Base-by-base conservation (phyloP, 1,140 invertebrate species). In the Meloidogyne exigua region DNA sequence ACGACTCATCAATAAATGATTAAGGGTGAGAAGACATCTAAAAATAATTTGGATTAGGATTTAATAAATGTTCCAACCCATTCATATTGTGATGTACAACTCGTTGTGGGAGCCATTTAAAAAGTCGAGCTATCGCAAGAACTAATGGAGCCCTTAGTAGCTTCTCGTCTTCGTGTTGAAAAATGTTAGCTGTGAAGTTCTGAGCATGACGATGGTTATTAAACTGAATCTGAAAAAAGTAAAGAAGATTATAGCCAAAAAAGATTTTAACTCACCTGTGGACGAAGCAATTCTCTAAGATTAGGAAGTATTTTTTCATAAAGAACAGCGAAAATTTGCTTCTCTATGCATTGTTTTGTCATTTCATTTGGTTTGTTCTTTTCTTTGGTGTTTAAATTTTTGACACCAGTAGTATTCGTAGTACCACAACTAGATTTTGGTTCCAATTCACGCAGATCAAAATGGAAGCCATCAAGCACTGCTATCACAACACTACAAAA, bases 391-490 rank as follows among this genome's bases (percentile, higher is more conserved):
- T 74, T 79, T 80, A 12, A 67, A 26, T 77, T 70, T 85, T 92
- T 62, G 18, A 65, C 1, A 25, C 36, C 2, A 10, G 49, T n/a
- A 9, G 32, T 67, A 23, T 18, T 70, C 25, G 39, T 67, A 36
- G 66, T 32, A 32, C 7, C 7, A 32, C 28, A 4, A 39, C 9
- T 39, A 10, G 64, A 39, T 25, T 76, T 57, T 57, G 7, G 25
- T 15, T 64, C 44, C 13, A 74, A 39, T 15, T 78, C 69, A 4
- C 64, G 25, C 36, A 96, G 88, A 90, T 96, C 93, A 88, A 93
- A 98, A 89, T 98, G 95, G 85, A 97, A 98, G 1, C 92, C 91
- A 88, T 96, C 93, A 36, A 98, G 88, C 72, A 98, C 92, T 1
- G 90, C 91, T 0, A 94, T 91, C 21, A 95, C 89, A 62, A 96